phyloP scores from a whole-genome alignment of 2,113 vertebrate genomes.

The Gorsachius goisagi region DNA sequence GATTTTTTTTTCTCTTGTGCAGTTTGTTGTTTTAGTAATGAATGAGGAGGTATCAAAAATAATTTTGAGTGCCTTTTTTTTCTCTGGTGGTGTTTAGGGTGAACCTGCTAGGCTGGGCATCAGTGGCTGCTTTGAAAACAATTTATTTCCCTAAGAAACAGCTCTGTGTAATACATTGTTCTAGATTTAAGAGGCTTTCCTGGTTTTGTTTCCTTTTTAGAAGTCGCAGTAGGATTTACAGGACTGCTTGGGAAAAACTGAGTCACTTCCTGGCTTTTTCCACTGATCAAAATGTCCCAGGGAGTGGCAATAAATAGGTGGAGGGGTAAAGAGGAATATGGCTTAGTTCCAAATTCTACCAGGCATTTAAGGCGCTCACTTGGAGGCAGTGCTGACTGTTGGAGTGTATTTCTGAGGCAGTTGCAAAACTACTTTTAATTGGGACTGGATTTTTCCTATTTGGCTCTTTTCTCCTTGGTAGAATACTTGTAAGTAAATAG shows the following conservation, averaged over 20 bases:
- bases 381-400: neutral
- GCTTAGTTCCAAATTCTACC: neutral
- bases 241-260: constrained; percentile 64
- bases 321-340: neutral
- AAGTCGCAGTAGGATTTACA: constrained; percentile 18
- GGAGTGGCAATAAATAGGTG: constrained; percentile 14
- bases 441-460: neutral
- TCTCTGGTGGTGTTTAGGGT: neutral
- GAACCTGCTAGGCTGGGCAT: neutral
- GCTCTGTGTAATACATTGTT: constrained; percentile 49
- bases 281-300: constrained; percentile 23
- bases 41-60: neutral
- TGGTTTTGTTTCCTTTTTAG: constrained; percentile 71
- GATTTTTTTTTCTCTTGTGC: neutral
- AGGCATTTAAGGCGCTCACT: neutral
- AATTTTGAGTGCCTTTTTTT: neutral
- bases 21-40: neutral
- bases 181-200: constrained; percentile 58
- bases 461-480: neutral
- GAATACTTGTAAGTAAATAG: neutral
- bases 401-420: neutral
- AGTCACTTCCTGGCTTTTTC: constrained; percentile 76
- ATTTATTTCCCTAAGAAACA: neutral
- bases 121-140: neutral
- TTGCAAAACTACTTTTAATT: neutral